phyloP scores from a whole-genome alignment of 2,797 vertebrate genomes.

The Echeneis naucrates region DNA sequence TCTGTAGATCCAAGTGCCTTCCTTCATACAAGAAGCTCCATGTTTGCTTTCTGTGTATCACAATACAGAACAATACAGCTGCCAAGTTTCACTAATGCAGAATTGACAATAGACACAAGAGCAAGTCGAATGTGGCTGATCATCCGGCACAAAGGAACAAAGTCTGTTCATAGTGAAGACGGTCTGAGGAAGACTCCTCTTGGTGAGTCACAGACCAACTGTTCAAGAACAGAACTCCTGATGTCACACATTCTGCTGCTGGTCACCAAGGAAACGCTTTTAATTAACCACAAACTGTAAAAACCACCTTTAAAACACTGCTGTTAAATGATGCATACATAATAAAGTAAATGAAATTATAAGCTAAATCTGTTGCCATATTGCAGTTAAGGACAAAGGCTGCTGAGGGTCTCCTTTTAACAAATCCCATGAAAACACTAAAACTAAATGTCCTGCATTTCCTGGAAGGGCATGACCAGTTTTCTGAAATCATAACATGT shows the following conservation, averaged over 20 bases:
- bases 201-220: neutral
- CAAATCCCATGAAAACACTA: conserved; percentile 12
- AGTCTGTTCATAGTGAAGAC: neutral
- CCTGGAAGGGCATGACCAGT: conserved; percentile 39
- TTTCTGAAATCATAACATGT: conserved; percentile 46
- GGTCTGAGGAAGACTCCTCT: too few relatives aligned
- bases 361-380: neutral
- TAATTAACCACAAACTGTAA: neutral
- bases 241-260: neutral
- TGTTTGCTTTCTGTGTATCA: neutral
- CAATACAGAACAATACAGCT: neutral
- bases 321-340: too few relatives aligned
- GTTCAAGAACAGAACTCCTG: neutral
- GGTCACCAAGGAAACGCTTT: neutral
- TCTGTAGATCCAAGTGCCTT: neutral
- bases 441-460: conserved; percentile 19
- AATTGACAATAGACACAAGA: neutral
- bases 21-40: neutral
- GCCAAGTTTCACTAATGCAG: neutral
- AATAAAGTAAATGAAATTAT: neutral
- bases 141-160: neutral
- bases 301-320: neutral
- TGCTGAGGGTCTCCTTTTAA: neutral
- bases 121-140: neutral
- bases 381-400: neutral